Conservation (phyloP, 2,888 invertebrate genomes). For the Archaeoteleia sp. region DNA sequence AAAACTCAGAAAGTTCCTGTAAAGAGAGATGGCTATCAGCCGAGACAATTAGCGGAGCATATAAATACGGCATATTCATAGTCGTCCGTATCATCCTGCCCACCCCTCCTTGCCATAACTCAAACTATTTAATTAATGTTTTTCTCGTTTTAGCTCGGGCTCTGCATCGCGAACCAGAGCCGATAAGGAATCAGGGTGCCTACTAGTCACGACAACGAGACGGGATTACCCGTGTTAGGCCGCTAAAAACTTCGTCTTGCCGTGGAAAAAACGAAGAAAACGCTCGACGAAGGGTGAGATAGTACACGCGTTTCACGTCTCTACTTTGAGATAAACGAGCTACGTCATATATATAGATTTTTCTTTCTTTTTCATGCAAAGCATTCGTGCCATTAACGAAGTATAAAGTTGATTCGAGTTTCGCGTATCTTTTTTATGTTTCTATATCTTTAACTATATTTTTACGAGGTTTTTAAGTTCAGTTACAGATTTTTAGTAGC, state of each 20-base stretch:
- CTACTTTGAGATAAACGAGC: conserved; percentile 49
- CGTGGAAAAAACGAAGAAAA: conserved; percentile 17
- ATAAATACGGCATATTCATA: conserved; percentile 73
- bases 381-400: conserved; percentile 46
- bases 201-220: conserved; percentile 55
- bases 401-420: conserved; percentile 33
- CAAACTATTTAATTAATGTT: conserved; percentile 70
- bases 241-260: conserved; percentile 47
- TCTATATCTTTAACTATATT: conserved; percentile 8
- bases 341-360: conserved; percentile 33
- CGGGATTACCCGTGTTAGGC: conserved; percentile 43
- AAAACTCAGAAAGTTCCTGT: conserved; percentile 65
- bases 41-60: conserved; percentile 73
- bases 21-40: conserved; percentile 70
- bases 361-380: conserved; percentile 32
- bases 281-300: conserved; percentile 48
- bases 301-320: conserved; percentile 54
- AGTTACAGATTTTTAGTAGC: no score
- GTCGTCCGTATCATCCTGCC: conserved; percentile 66
- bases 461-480: no score
- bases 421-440: conserved; percentile 10
- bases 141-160: conserved; percentile 57
- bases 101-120: conserved; percentile 61
- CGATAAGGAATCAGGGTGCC: conserved; percentile 54
- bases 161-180: conserved; percentile 49